Conservation (phyloP, 2,113 vertebrate species). For the Perca fluviatilis region DNA sequence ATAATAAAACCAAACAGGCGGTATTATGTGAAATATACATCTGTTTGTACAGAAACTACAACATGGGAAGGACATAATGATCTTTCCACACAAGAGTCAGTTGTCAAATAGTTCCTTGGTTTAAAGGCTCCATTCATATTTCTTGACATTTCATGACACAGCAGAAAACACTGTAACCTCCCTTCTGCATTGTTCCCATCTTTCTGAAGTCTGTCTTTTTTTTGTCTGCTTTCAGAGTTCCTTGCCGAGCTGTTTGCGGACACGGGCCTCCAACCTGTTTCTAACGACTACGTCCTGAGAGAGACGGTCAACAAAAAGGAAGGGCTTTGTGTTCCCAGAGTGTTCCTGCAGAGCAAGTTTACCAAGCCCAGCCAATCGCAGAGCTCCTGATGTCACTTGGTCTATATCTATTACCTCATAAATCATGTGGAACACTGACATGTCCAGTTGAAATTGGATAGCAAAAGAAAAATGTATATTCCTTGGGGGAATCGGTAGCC, state of each 20-base stretch:
- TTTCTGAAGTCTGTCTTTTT: not conserved
- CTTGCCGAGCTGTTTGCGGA: conserved; percentile 88
- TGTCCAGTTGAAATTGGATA: not conserved
- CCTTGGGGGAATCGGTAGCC: too few species aligned
- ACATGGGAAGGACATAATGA: not conserved
- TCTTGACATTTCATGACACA: not conserved
- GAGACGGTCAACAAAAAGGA: conserved; percentile 98
- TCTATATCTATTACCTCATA: not conserved
- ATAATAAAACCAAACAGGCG: too few species aligned
- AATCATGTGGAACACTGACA: not conserved
- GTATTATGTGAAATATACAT: not conserved
- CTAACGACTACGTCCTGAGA: conserved; percentile 92
- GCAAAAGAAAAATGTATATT: not conserved
- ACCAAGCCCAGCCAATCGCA: conserved; percentile 79
- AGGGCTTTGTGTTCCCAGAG: conserved; percentile 90
- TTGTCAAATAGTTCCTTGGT: not conserved
- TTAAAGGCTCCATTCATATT: not conserved
- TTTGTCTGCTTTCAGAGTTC: conserved; percentile 82
- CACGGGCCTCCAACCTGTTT: conserved; percentile 84
- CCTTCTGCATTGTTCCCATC: not conserved
- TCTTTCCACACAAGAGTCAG: not conserved
- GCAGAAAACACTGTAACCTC: not conserved
- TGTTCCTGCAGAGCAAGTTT: conserved; percentile 98
- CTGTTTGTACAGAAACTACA: not conserved
- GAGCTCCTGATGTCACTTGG: conserved; percentile 29